Percentiles rank a stretch among this genome's conserved stretches.
Conservation (phyloP, 2,113 vertebrate species). For the Zingel zingel region DNA sequence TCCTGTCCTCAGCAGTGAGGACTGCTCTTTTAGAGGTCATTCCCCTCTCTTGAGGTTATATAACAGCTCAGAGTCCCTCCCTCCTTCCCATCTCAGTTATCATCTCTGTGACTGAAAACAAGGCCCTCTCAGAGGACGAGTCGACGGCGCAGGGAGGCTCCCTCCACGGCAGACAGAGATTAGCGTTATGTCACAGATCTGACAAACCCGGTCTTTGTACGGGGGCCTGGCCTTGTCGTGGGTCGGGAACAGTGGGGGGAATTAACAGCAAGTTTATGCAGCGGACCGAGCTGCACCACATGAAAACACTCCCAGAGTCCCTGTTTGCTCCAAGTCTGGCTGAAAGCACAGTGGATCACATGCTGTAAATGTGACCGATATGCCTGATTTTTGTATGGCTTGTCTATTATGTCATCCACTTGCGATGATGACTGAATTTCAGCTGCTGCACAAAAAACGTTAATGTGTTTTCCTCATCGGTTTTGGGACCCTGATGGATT, state of each 20-base stretch:
- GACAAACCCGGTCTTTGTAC: conserved; percentile 72
- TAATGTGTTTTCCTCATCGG: background rate
- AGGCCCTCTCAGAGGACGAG: conserved; percentile 60
- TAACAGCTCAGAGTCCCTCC: conserved; percentile 45
- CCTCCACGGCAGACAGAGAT: conserved; percentile 25
- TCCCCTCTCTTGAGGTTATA: conserved; percentile 47
- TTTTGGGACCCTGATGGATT: background rate
- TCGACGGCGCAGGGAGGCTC: conserved; percentile 56
- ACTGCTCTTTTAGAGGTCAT: conserved; percentile 29
- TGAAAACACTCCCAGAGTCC: conserved; percentile 12
- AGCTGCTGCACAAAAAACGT: conserved; percentile 3
- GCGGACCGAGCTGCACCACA: background rate
- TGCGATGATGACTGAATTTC: background rate
- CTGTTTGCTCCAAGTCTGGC: background rate
- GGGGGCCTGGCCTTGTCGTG: background rate
- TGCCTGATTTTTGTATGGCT: background rate
- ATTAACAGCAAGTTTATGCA: conserved; percentile 24
- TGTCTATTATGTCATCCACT: background rate
- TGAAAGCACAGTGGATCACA: conserved; percentile 32
- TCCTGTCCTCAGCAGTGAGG: background rate
- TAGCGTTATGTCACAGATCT: conserved; percentile 61
- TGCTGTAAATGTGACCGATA: conserved; percentile 23
- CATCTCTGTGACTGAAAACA: conserved; percentile 59
- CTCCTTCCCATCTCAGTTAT: conserved; percentile 46
- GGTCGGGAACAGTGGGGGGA: conserved; percentile 38